Evolutionary conservation across 2,113 vertebrate genomes (phyloP), one percentile per base, ranked within the genome.

Genomic region (Machaerirhynchus nigripectus): DNA sequence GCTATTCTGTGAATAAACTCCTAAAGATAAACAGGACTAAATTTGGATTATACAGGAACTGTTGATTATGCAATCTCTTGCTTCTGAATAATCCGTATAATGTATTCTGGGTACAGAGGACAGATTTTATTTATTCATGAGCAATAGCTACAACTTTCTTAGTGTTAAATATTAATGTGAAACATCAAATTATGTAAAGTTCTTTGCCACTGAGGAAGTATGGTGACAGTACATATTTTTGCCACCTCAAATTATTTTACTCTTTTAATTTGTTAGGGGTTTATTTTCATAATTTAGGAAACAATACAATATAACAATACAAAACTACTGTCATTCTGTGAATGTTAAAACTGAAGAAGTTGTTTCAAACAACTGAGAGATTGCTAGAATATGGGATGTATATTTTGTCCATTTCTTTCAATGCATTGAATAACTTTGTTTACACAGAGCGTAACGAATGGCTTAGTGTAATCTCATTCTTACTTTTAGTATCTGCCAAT

Each of bases 11-110:
- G 65, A 84, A 71, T 82, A 49, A 93, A 68, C 28, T 52, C 56
- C 73, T 50, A 75, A 95, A 96, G 89, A 87, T 89, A 80, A 85
- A 39, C 20, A 81, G 47, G 73, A 60, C 52, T 92, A 82, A 87
- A 82, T 91, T 87, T 90, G 57, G 60, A 42, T 89, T 57, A 30
- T 79, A 40, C 20, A 78, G 64, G 53, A 95, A 60, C 74, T 82
- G 69, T 68, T 84, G 77, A 89, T 92, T 84, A 84, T 87, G 56
- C 77, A 77, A 17, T 71, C 21, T 78, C 61, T 89, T 83, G 31
- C 52, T 76, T 23, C 55, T 90, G 53, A 35, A 46, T 88, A 80
- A 77, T 90, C 79, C 0, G 9, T 69, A 3, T 71, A 82, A 65
- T 78, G 47, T 79, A 21, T 88, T 77, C 55, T 84, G 79, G 42